A percentile compares a stretch with the other conserved stretches of the same genome.
These are phyloP conservation scores for Scarus forsteni DNA, from an alignment of 2,797 vertebrate species.

Conservation along the genomic window DNA sequence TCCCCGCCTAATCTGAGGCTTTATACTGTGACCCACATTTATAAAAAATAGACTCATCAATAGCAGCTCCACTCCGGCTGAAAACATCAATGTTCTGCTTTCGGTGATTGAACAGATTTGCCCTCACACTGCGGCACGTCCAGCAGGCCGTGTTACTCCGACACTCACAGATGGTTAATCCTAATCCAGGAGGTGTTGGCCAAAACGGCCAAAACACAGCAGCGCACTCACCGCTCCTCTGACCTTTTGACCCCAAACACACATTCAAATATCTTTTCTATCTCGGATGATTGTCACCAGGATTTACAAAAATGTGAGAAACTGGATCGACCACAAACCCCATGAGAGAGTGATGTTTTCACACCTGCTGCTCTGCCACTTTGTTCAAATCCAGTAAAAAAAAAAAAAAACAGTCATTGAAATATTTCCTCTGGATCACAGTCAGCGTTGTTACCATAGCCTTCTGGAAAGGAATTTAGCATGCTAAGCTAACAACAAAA, in stretches of 20 bases:
- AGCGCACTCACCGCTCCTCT: neutral
- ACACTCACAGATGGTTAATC: neutral
- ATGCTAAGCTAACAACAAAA: too few species aligned
- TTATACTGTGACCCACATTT: conserved; percentile 16
- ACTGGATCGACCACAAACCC: too few species aligned
- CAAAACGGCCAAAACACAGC: neutral
- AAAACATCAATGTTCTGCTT: neutral
- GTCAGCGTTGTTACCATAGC: too few species aligned
- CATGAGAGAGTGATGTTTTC: too few species aligned
- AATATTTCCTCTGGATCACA: too few species aligned
- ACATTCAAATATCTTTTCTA: neutral
- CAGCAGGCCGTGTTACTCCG: neutral
- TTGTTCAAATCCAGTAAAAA: too few species aligned
- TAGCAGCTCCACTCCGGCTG: neutral
- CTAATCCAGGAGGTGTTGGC: neutral
- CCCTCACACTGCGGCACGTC: neutral
- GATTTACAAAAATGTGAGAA: neutral
- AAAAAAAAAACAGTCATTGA: too few species aligned
- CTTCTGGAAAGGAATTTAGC: too few species aligned
- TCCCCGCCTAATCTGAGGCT: neutral
- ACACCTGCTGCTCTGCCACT: too few species aligned
- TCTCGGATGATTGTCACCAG: neutral
- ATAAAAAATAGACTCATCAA: conserved; percentile 1
- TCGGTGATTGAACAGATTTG: neutral
- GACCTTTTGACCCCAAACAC: neutral